Conservation (phyloP, 2,113 vertebrate species). For the Hemiprocne comata region DNA sequence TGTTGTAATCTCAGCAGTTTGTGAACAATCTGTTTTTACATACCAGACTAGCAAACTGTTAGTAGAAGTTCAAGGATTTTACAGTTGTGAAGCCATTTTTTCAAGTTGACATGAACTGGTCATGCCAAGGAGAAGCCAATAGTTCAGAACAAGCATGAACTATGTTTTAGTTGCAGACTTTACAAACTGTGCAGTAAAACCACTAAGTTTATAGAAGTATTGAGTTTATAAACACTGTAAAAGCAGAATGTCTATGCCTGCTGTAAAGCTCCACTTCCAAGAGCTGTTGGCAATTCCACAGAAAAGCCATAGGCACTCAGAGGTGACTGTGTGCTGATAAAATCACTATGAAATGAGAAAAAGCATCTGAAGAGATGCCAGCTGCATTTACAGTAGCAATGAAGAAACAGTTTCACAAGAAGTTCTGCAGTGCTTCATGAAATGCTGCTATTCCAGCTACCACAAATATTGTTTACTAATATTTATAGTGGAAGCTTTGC, state of each 20-base stretch:
- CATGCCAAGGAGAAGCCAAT: constrained; percentile 3
- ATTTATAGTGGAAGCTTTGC: constrained; percentile 16
- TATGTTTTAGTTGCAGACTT: background rate
- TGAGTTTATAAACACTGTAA: background rate
- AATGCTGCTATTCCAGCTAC: background rate
- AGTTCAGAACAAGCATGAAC: background rate
- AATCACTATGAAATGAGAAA: background rate
- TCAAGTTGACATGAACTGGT: background rate
- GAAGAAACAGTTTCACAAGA: background rate
- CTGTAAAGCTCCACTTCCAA: background rate
- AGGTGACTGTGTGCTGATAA: background rate
- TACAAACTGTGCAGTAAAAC: background rate
- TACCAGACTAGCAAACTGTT: constrained; percentile 27
- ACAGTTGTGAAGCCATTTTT: constrained; percentile 30
- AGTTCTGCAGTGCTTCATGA: background rate
- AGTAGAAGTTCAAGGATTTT: constrained; percentile 53
- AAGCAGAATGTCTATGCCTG: background rate
- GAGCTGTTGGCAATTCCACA: background rate
- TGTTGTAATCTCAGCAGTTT: background rate
- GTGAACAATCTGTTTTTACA: constrained; percentile 6
- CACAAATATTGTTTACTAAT: constrained; percentile 38
- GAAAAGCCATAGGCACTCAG: background rate
- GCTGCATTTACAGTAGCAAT: background rate
- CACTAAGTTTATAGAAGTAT: background rate
- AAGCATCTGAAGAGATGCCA: background rate